Evolutionary conservation across 2,797 vertebrate species (phyloP).

Genomic region (Cyprinodon diabolis): DNA sequence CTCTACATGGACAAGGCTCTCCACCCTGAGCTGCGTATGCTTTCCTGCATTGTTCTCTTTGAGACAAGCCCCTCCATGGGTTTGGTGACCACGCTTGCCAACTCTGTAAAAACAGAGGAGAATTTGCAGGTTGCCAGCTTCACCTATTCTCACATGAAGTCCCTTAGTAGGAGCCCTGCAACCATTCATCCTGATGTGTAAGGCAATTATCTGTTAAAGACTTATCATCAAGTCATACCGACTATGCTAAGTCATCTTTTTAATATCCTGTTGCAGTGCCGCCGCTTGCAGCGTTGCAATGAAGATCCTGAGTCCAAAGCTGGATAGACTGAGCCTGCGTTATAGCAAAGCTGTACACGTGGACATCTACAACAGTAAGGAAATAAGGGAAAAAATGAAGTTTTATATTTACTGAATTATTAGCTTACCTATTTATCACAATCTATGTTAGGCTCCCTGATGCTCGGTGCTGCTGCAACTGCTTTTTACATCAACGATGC

Average conservation of each 20-base stretch:
- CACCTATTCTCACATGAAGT: slow-evolving; percentile 83
- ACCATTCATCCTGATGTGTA: slow-evolving; percentile 81
- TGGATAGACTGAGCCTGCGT: slow-evolving; percentile 73
- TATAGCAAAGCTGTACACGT: slow-evolving; percentile 79
- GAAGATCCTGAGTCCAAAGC: slow-evolving; percentile 77
- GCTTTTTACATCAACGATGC: slow-evolving; percentile 81
- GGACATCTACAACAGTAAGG: slow-evolving; percentile 81
- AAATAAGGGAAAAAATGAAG: background rate
- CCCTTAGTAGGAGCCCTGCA: slow-evolving; percentile 78
- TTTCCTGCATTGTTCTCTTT: slow-evolving; percentile 82
- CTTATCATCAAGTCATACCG: background rate
- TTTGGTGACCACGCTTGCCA: slow-evolving; percentile 74
- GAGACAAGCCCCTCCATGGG: slow-evolving; percentile 81
- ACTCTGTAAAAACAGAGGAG: slow-evolving; percentile 79
- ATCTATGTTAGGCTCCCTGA: slow-evolving; percentile 68
- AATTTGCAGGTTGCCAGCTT: slow-evolving; percentile 86
- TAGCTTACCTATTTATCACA: slow-evolving; percentile 7
- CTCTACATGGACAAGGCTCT: slow-evolving; percentile 80
- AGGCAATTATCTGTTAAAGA: slow-evolving; percentile 48
- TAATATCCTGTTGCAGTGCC: slow-evolving; percentile 72
- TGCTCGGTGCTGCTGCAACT: slow-evolving; percentile 80
- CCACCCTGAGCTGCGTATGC: slow-evolving; percentile 72
- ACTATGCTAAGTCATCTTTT: slow-evolving; percentile 14
- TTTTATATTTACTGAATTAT: background rate
- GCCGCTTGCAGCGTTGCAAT: slow-evolving; percentile 84